Conservation (phyloP, 2,797 vertebrate genomes). For the Gymnopithys bicolor region DNA sequence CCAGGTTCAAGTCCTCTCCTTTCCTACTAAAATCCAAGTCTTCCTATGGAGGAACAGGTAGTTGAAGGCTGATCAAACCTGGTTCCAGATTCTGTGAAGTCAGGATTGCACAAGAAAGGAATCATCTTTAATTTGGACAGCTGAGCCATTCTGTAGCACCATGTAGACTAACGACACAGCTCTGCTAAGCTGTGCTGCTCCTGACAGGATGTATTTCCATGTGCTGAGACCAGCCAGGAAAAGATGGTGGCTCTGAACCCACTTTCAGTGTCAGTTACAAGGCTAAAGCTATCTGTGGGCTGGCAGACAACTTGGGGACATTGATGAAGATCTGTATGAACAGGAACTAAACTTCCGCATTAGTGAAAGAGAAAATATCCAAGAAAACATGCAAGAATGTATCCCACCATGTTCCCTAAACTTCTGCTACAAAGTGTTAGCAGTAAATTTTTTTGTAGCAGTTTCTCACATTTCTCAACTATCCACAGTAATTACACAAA, state of each 20-base stretch:
- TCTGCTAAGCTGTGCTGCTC: neutral
- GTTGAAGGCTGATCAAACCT: neutral
- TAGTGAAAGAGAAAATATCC: neutral
- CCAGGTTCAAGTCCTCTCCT: neutral
- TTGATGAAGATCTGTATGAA: neutral
- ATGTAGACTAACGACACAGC: fast-evolving
- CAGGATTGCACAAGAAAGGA: neutral
- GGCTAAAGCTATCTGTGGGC: neutral
- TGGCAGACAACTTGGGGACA: neutral
- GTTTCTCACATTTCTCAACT: neutral
- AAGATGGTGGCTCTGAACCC: neutral
- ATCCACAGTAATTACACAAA: neutral
- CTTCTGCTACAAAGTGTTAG: neutral
- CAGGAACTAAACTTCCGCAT: neutral
- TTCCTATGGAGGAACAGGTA: neutral
- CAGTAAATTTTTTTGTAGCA: neutral
- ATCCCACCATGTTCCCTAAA: neutral
- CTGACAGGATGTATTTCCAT: neutral
- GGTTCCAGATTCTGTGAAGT: neutral
- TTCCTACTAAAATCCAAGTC: neutral
- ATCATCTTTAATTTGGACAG: neutral
- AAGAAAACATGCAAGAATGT: neutral
- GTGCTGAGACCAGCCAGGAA: neutral
- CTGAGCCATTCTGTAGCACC: neutral
- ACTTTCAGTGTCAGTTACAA: neutral